Base-by-base conservation (phyloP, 2,888 invertebrate genomes). In the Pandemis cinnamomeana region DNA sequence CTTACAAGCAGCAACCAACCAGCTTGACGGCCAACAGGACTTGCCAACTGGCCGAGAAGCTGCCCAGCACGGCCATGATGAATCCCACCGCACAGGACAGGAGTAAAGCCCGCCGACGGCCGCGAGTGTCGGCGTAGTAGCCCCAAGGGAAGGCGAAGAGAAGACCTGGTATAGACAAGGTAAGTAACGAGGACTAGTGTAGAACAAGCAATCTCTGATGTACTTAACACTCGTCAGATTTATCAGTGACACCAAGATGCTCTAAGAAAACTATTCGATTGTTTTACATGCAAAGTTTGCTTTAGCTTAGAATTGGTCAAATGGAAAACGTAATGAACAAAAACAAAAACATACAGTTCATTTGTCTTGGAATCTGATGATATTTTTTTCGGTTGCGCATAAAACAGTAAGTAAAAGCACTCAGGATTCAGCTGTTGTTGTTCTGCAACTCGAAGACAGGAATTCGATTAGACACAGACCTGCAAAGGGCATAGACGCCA, bases 101-200 rank as follows among this genome's bases (percentile, higher is more conserved):
- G 27, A 95, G 85, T 0, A 95, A 79, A 0, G 95, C 94, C 11
- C 89, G 91, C 20, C 95, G 93, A 13, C 98, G 94, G 0, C 98
- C 98, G 69, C 94, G 76, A 44, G 95, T 95, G 84, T 98, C 98
- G 0, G 97, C 96, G 75, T 96, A 91, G 63, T 96, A 95, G 2
- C 97, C 97, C 97, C 97, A 97, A 0, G 88, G 87, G 42, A 84
- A 89, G 0, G 90, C 89, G 51, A 89, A 87, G 0, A 91, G 15
- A 0, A 88, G 81, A 3, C 91, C 91, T 90, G 80, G 11, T 20
- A 55, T 2, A 6, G 8, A 20, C 20, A 27, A 5, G 27, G 58
- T 27, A 27, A 27, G 5, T 58, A 1, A 27, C 5, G 7, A 81
- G 76, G 8, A 70, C 8, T 41, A 7, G 5, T 51, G 48, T 36